Base-by-base conservation (phyloP, 1,140 invertebrate species). In the Heliothis subflexa region DNA sequence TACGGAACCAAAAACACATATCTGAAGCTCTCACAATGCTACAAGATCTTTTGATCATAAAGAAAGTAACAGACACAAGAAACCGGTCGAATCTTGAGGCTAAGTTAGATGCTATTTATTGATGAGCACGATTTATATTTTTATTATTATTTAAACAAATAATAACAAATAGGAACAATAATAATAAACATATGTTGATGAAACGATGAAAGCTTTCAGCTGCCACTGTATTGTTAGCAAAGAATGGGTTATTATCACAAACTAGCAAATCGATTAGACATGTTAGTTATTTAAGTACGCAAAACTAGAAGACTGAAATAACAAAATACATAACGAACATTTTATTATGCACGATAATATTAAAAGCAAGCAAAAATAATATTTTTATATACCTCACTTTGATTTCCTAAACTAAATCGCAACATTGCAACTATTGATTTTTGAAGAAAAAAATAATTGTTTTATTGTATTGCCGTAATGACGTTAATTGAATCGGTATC, bases 341-440 rank as follows among this genome's bases (percentile, higher is more conserved):
- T 66, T 13, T n/a, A n/a, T 47, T 21, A 66, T 3, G 3, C 1
- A 13, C 12, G 25, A 25, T 57, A 28, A 13, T 70, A 5, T 52
- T 14, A 70, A 70, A 28, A n/a, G 7, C 49, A 52, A 70, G 16
- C n/a, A 75, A 74, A 79, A 52, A 78, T 75, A 57, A 40, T 40
- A 9, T 40, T 40, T 33, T 40, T 52, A 82, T 40, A 57, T 78
- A 93, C 90, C 89, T 92, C 90, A 78, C 72, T 83, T 40, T 62
- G 84, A 71, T 88, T 84, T 62, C 89, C 85, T 47, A 47, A 47
- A 86, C 83, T 91, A 86, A 90, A 88, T 61, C 91, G 91, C 72
- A 91, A 81, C 89, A 92, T 91, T 50, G 11, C 10, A n/a, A 18
- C 10, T 50, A 18, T 61, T 50, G 40, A 28, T 61, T 40, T 61